A percentile compares a stretch with the other conserved stretches of the same genome.
Conservation (phyloP, 1,140 invertebrate genomes). For the Linepithema humile region DNA sequence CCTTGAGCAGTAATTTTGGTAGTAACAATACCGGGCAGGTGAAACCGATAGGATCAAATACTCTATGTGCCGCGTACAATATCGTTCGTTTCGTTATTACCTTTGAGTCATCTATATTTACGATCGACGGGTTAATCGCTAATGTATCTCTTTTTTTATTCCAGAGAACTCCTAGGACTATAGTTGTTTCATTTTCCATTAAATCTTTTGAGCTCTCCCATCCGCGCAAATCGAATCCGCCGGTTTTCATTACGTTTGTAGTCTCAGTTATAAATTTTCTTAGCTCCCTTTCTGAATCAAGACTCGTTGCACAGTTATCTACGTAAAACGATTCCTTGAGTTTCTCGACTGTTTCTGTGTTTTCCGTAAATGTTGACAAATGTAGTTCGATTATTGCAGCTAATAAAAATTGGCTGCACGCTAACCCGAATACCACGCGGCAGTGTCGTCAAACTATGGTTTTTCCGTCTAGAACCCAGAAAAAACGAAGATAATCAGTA, state of each 20-base stretch:
- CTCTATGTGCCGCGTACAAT: slow-evolving; percentile 23
- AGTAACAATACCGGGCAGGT: not conserved
- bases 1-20: not conserved
- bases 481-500: slow-evolving; percentile 76
- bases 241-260: not conserved
- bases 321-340: slow-evolving; percentile 59
- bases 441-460: slow-evolving; percentile 65
- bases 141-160: slow-evolving; percentile 45
- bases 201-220: slow-evolving; percentile 35
- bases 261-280: slow-evolving; percentile 21
- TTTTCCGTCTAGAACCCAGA: slow-evolving; percentile 71
- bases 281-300: slow-evolving; percentile 35
- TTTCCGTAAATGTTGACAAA: not conserved
- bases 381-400: slow-evolving; percentile 68
- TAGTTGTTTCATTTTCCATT: not conserved
- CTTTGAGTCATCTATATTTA: slow-evolving; percentile 77
- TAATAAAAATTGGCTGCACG: slow-evolving; percentile 76
- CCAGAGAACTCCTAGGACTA: slow-evolving; percentile 38
- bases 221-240: slow-evolving; percentile 43
- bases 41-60: not conserved
- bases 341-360: not conserved
- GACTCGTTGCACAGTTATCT: slow-evolving; percentile 60
- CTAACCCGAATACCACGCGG: slow-evolving; percentile 74
- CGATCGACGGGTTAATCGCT: slow-evolving; percentile 12
- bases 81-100: slow-evolving; percentile 74